These are phyloP conservation scores for Plagiodera versicolora DNA, from an alignment of 2,888 invertebrate genomes.

Conservation along the genomic window DNA sequence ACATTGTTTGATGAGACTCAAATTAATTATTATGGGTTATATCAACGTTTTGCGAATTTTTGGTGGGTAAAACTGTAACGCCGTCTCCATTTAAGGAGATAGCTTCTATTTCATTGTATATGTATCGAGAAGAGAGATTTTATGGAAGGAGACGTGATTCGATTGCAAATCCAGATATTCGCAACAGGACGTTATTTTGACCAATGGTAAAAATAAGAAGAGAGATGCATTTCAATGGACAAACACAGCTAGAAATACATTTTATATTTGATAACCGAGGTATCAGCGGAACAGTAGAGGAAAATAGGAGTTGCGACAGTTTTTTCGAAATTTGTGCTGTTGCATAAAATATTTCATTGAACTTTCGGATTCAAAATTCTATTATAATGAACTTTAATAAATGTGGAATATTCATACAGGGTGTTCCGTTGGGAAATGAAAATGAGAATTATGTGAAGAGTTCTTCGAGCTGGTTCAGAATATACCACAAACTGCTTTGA, in stretches of 20 bases:
- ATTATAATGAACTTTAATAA: too few relatives aligned
- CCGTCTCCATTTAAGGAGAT: neutral
- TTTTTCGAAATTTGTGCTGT: too few relatives aligned
- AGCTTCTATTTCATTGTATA: neutral
- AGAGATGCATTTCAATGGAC: neutral
- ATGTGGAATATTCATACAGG: too few relatives aligned
- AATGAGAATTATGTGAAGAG: too few relatives aligned
- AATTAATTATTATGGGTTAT: neutral
- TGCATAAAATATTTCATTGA: too few relatives aligned
- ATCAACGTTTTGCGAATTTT: neutral
- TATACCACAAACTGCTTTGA: too few relatives aligned
- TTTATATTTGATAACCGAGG: too few relatives aligned
- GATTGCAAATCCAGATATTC: neutral
- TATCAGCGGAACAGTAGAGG: too few relatives aligned
- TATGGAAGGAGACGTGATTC: neutral
- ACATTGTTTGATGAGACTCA: neutral
- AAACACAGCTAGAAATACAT: neutral
- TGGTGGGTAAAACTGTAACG: neutral
- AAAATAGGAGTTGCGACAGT: too few relatives aligned
- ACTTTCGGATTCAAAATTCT: too few relatives aligned
- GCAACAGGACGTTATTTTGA: neutral
- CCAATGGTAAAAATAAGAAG: neutral
- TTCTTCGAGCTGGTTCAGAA: too few relatives aligned
- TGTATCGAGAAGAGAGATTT: neutral
- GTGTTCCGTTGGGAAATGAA: too few relatives aligned